Conservation (phyloP, 2,113 vertebrate genomes). For the Sylvilagus bachmani region DNA sequence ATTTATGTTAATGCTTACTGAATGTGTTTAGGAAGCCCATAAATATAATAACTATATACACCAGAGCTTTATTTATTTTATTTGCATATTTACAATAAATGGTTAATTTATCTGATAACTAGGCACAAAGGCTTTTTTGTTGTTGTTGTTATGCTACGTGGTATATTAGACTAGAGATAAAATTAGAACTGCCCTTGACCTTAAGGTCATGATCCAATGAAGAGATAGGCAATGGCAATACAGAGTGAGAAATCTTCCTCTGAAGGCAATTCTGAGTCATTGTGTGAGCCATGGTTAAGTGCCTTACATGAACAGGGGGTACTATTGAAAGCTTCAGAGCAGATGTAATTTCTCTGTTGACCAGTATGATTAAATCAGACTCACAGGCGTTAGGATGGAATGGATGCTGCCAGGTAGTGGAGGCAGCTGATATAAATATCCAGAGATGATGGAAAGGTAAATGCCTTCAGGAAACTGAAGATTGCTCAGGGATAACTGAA, state of each 20-base stretch:
- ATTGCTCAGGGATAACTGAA: not conserved
- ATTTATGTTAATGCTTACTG: not conserved
- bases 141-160: not conserved
- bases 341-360: not conserved
- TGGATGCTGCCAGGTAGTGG: not conserved
- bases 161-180: not conserved
- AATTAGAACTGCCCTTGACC: not conserved
- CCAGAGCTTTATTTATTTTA: constrained; percentile 35
- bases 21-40: not conserved
- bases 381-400: fast-evolving
- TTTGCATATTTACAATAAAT: not conserved
- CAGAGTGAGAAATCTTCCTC: not conserved
- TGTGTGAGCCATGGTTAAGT: not conserved
- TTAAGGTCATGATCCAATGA: not conserved
- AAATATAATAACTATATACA: not conserved
- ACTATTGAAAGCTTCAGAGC: not conserved
- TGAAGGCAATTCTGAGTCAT: not conserved
- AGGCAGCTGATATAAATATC: not conserved
- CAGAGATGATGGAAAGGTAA: not conserved
- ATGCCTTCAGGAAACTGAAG: not conserved
- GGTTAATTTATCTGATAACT: not conserved
- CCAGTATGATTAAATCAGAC: not conserved
- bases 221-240: not conserved
- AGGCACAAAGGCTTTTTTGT: not conserved
- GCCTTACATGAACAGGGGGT: not conserved